A percentile compares a stretch with the other conserved stretches of the same genome.
Conservation (phyloP, 1,140 invertebrate species). For the Pinna nobilis region DNA sequence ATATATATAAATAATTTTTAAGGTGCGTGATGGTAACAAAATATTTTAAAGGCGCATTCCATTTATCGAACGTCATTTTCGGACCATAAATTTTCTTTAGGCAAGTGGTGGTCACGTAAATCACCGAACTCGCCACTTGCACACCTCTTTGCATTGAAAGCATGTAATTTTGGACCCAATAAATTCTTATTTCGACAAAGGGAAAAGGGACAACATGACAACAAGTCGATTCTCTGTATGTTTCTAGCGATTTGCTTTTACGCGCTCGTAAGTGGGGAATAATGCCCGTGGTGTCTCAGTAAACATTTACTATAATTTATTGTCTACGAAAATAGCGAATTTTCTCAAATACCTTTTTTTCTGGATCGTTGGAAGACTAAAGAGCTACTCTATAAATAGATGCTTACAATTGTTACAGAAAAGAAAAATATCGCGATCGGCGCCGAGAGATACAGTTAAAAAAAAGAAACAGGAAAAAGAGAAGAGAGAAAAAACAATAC, state of each 20-base stretch:
- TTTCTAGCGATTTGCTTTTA: slow-evolving; percentile 13
- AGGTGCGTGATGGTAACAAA: no score
- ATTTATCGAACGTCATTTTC: no score
- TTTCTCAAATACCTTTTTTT: no score
- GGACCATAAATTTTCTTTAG: no score
- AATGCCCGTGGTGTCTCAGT: slow-evolving; percentile 25
- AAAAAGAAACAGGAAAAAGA: background rate
- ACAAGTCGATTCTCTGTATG: background rate
- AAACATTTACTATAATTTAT: slow-evolving; percentile 1
- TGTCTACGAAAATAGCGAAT: no score
- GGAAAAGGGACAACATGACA: background rate
- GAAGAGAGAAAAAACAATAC: background rate
- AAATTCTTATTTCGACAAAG: slow-evolving; percentile 17
- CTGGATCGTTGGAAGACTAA: no score
- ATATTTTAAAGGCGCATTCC: no score
- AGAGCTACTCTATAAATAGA: background rate
- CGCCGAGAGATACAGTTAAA: background rate
- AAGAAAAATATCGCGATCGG: background rate
- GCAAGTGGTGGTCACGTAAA: background rate
- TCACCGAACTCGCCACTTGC: background rate
- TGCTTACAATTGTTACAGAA: background rate
- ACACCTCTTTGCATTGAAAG: background rate
- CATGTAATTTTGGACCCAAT: slow-evolving; percentile 16
- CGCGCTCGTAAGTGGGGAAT: slow-evolving; percentile 25
- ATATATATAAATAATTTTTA: no score